A percentile compares a stretch with the other conserved stretches of the same genome.
Conservation (phyloP, 2,888 invertebrate genomes). For the Lasioglossum malachurum region DNA sequence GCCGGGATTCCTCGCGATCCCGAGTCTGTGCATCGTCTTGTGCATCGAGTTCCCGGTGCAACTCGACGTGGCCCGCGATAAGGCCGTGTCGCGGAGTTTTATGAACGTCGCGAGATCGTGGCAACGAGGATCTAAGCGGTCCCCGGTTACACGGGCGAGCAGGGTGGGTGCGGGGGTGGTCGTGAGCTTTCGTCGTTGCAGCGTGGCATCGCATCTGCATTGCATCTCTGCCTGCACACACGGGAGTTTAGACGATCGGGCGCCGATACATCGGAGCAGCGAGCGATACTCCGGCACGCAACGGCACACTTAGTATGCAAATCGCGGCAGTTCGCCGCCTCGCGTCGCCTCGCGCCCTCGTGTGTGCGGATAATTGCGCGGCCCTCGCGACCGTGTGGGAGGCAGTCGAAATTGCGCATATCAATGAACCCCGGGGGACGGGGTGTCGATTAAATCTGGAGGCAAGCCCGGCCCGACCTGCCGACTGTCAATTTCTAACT, state of each 20-base stretch:
- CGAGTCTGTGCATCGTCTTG: neutral
- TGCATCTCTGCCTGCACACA: slow-evolving; percentile 38
- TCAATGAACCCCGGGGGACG: slow-evolving; percentile 62
- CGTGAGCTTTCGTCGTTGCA: slow-evolving; percentile 24
- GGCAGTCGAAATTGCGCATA: slow-evolving; percentile 73
- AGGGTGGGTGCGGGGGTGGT: neutral
- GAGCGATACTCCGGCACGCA: slow-evolving; percentile 73
- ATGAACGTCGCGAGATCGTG: slow-evolving; percentile 38
- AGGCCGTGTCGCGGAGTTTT: slow-evolving; percentile 54
- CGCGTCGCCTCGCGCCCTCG: slow-evolving; percentile 6
- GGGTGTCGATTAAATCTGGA: slow-evolving; percentile 67
- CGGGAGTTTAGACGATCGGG: slow-evolving; percentile 54
- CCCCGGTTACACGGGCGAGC: neutral
- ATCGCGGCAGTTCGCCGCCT: slow-evolving; percentile 39
- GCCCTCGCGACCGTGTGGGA: slow-evolving; percentile 55
- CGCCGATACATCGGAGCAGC: slow-evolving; percentile 66
- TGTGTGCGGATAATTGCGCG: slow-evolving; percentile 69
- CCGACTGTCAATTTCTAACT: slow-evolving; percentile 65
- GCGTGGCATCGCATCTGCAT: slow-evolving; percentile 62
- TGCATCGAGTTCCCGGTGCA: neutral
- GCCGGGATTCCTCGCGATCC: slow-evolving; percentile 35
- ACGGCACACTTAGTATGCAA: slow-evolving; percentile 75
- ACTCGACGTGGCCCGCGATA: slow-evolving; percentile 30
- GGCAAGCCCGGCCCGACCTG: slow-evolving; percentile 18
- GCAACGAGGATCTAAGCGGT: slow-evolving; percentile 29